Conservation (phyloP, 1,140 invertebrate species). For the Musca domestica region DNA sequence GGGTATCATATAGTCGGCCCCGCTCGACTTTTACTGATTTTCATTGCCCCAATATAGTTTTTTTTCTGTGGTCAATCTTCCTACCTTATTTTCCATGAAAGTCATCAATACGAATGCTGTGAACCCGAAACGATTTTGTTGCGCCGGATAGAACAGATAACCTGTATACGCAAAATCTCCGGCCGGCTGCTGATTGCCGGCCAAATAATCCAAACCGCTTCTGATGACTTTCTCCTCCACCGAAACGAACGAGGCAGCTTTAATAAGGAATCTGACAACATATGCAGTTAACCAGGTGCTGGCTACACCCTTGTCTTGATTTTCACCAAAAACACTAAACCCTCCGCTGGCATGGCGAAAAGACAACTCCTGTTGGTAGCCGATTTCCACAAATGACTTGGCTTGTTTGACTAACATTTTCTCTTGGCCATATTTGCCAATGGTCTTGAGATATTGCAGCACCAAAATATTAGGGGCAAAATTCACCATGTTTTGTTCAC, state of each 20-base stretch:
- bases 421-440: slow-evolving; percentile 33
- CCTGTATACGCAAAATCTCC: slow-evolving; percentile 80
- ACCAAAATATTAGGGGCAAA: slow-evolving; percentile 89
- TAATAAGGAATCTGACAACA: slow-evolving; percentile 82
- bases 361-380: background rate
- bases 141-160: slow-evolving; percentile 68
- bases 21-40: no score
- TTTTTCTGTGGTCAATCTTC: no score
- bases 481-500: slow-evolving; percentile 93
- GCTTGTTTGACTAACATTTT: background rate
- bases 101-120: slow-evolving; percentile 76
- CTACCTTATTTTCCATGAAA: slow-evolving; percentile 67
- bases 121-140: slow-evolving; percentile 71
- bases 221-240: slow-evolving; percentile 75
- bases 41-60: no score
- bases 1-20: no score
- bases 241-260: slow-evolving; percentile 76
- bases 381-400: background rate
- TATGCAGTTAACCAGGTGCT: slow-evolving; percentile 98
- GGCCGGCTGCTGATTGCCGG: slow-evolving; percentile 68
- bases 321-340: slow-evolving; percentile 58
- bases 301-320: slow-evolving; percentile 65
- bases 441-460: slow-evolving; percentile 66
- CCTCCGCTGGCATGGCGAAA: background rate
- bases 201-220: slow-evolving; percentile 77